phyloP scores from a whole-genome alignment of 2,797 vertebrate genomes.

The Etheostoma perlongum region DNA sequence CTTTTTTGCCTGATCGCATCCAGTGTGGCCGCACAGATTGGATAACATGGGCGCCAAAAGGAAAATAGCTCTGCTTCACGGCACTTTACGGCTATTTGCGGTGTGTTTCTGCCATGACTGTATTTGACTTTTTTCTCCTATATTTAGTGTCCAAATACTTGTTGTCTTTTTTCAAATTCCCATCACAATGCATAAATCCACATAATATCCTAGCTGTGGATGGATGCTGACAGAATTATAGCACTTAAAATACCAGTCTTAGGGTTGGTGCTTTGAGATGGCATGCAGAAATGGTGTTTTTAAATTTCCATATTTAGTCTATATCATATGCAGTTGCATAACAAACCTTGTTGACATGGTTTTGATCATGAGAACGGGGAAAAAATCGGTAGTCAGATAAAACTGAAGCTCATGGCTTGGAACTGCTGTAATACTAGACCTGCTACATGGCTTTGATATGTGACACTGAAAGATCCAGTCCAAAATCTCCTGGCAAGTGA shows the following conservation, averaged over 20 bases:
- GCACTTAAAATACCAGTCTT: slow-evolving; percentile 52
- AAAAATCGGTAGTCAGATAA: slow-evolving; percentile 49
- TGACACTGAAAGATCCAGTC: slow-evolving; percentile 71
- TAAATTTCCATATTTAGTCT: slow-evolving; percentile 49
- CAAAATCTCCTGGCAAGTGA: slow-evolving; percentile 82
- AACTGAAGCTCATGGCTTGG: slow-evolving; percentile 54
- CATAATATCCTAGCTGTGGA: slow-evolving; percentile 39
- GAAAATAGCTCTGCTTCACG: too few relatives aligned
- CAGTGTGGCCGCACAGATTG: too few relatives aligned
- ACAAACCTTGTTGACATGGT: slow-evolving; percentile 43
- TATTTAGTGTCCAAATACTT: slow-evolving; percentile 50
- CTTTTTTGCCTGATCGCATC: too few relatives aligned
- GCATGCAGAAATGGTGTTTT: slow-evolving; percentile 28
- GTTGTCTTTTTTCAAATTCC: slow-evolving; percentile 36
- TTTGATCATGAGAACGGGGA: slow-evolving; percentile 36
- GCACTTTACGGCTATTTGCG: too few relatives aligned
- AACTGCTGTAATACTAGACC: slow-evolving; percentile 66
- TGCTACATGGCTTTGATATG: slow-evolving; percentile 81
- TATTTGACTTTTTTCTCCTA: slow-evolving; percentile 18
- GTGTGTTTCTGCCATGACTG: background rate
- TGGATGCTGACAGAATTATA: slow-evolving; percentile 56
- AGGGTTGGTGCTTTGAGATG: slow-evolving; percentile 39
- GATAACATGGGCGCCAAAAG: too few relatives aligned
- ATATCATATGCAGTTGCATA: slow-evolving; percentile 40
- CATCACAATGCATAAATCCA: slow-evolving; percentile 53